A percentile compares a stretch with the other conserved stretches of the same genome.
phyloP scores from a whole-genome alignment of 2,888 invertebrate genomes.

The Ctena decussata region DNA sequence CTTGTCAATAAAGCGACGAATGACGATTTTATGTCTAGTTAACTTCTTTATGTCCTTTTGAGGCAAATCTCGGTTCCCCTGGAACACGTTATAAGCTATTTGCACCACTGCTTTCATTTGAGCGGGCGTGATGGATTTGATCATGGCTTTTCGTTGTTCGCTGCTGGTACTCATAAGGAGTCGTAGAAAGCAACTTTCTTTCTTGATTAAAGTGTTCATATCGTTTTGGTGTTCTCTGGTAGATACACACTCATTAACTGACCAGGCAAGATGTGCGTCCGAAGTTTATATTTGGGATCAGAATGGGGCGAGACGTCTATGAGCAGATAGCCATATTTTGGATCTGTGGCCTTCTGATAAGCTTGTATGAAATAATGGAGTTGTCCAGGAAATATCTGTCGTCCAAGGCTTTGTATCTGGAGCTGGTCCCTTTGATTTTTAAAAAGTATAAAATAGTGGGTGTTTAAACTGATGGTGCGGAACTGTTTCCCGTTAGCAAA shows the following conservation, averaged over 20 bases:
- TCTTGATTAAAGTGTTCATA: conserved; percentile 4
- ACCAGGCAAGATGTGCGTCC: conserved; percentile 43
- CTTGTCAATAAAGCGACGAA: neutral
- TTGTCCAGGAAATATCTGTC: neutral
- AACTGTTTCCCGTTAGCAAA: conserved; percentile 62
- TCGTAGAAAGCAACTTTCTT: neutral
- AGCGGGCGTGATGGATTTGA: neutral
- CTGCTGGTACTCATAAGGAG: neutral
- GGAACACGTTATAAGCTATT: conserved; percentile 4
- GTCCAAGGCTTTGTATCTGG: neutral
- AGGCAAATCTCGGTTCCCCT: neutral
- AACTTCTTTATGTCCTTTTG: neutral
- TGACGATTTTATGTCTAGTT: conserved; percentile 4
- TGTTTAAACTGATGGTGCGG: conserved; percentile 59
- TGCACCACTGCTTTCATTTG: conserved; percentile 21
- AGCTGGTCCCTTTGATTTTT: conserved; percentile 35
- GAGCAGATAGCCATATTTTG: conserved; percentile 30
- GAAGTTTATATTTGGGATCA: conserved; percentile 29
- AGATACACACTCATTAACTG: conserved; percentile 42
- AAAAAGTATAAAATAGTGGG: conserved; percentile 62
- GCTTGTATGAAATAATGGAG: neutral
- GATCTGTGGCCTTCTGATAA: neutral
- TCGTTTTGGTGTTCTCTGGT: conserved; percentile 14
- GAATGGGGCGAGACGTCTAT: conserved; percentile 41
- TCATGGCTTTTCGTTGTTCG: neutral